These are phyloP conservation scores for Petrolisthes cinctipes DNA, from an alignment of 2,888 invertebrate species.

Conservation along the genomic window DNA sequence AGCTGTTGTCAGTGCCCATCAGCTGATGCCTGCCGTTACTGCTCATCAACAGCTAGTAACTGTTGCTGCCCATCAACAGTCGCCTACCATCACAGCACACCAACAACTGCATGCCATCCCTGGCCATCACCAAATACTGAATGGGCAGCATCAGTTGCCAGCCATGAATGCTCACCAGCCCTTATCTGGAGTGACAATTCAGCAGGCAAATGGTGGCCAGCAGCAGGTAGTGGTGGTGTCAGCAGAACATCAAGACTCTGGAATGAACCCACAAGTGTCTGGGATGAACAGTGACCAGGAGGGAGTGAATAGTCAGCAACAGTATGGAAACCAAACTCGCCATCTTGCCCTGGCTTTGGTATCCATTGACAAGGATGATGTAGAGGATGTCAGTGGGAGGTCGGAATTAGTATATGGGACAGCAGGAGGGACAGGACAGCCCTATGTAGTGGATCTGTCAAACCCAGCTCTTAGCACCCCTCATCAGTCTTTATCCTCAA, in stretches of 20 bases:
- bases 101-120: conserved; percentile 25
- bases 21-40: conserved; percentile 18
- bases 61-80: conserved; percentile 34
- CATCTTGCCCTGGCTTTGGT: not conserved
- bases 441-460: conserved; percentile 57
- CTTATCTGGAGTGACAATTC: too few species aligned
- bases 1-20: conserved; percentile 45
- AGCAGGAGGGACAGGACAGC: conserved; percentile 22
- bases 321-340: not conserved
- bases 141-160: not conserved
- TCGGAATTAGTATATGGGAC: conserved; percentile 41
- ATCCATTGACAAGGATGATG: not conserved
- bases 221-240: not conserved
- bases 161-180: conserved; percentile 42
- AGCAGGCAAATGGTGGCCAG: not conserved
- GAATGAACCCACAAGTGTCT: not conserved
- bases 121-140: not conserved
- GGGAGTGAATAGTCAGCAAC: not conserved
- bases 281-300: not conserved
- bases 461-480: conserved; percentile 44
- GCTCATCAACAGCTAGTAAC: too few species aligned
- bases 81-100: conserved; percentile 45
- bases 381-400: conserved; percentile 20
- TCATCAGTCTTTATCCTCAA: not conserved
- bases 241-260: not conserved